These are phyloP conservation scores for Automeris io DNA, from an alignment of 2,888 invertebrate genomes.

Conservation along the genomic window DNA sequence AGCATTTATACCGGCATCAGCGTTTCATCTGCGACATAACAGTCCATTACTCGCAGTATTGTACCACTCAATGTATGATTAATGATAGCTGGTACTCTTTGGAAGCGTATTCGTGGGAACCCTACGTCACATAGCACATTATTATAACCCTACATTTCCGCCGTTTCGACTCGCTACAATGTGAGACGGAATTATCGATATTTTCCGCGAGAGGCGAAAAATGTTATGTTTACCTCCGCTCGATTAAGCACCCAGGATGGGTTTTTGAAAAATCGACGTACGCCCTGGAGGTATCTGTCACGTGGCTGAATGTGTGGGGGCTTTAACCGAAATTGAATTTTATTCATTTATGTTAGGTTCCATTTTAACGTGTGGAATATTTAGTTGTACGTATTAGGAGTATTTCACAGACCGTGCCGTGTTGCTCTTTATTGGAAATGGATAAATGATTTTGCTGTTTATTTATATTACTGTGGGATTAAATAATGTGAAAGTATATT, in stretches of 20 bases:
- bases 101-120: conserved; percentile 67
- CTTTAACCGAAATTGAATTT: conserved; percentile 21
- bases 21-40: conserved; percentile 51
- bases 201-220: conserved; percentile 63
- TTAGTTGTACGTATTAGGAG: conserved; percentile 11
- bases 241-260: conserved; percentile 66
- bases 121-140: too few relatives aligned
- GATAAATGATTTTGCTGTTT: conserved; percentile 73
- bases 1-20: conserved; percentile 41
- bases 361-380: background rate
- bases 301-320: conserved; percentile 31
- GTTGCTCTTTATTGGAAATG: conserved; percentile 71
- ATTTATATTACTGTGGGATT: conserved; percentile 55
- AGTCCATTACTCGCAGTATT: conserved; percentile 56
- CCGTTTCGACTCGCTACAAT: conserved; percentile 46
- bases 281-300: conserved; percentile 41
- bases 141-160: conserved; percentile 41
- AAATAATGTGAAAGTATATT: conserved; percentile 58
- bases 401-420: conserved; percentile 43
- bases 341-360: conserved; percentile 7
- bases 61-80: conserved; percentile 70
- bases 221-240: conserved; percentile 69
- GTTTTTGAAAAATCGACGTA: conserved; percentile 58
- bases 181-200: conserved; percentile 46
- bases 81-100: conserved; percentile 54